Conservation (phyloP, 2,888 invertebrate species). For the Phyllotreta striolata region DNA sequence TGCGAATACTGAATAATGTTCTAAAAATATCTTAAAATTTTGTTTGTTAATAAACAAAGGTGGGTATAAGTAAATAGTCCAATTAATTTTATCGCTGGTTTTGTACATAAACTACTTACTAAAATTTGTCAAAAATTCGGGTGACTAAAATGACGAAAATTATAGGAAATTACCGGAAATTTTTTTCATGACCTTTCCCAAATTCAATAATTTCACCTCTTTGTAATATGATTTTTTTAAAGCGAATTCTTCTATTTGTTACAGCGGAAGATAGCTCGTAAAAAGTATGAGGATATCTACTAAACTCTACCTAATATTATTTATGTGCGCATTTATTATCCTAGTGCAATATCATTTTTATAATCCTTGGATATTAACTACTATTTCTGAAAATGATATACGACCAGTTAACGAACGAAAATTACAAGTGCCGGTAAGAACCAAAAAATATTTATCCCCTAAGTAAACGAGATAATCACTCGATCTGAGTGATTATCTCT, state of each 20-base stretch:
- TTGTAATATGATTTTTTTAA: no score
- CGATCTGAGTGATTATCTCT: no score
- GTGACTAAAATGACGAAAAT: no score
- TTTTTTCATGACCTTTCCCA: not conserved
- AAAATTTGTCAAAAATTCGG: no score
- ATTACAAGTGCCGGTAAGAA: constrained; percentile 45
- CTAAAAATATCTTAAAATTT: no score
- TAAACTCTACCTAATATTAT: constrained; percentile 72
- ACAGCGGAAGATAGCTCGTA: constrained; percentile 54
- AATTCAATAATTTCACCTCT: constrained; percentile 1
- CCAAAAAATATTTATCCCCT: no score
- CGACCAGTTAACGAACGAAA: constrained; percentile 42
- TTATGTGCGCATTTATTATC: constrained; percentile 69
- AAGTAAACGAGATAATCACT: no score
- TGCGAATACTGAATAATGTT: no score
- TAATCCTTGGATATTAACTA: constrained; percentile 61
- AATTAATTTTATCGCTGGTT: no score
- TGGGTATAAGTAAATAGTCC: no score
- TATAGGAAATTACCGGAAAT: not conserved
- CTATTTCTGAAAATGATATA: constrained; percentile 45
- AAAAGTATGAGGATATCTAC: constrained; percentile 65
- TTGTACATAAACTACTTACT: no score
- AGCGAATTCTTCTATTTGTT: constrained; percentile 41
- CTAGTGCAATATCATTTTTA: constrained; percentile 73
- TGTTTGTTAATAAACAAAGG: no score